phyloP scores from a whole-genome alignment of 2,797 vertebrate species.

The Caiman crocodilus region DNA sequence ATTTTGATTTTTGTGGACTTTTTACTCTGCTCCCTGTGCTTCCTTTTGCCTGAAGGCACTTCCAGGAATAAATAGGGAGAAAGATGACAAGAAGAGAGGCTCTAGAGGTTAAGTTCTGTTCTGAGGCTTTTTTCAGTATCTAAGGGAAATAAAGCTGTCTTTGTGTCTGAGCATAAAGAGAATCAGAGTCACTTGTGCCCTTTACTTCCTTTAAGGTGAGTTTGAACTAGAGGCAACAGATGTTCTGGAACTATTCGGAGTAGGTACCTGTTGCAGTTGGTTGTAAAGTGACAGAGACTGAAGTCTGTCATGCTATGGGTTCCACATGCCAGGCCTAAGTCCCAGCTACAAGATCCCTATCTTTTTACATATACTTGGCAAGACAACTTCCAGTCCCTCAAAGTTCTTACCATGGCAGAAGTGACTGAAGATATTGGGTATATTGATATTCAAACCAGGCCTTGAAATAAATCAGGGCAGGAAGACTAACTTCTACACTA shows the following conservation, averaged over 20 bases:
- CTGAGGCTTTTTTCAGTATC: too few relatives aligned
- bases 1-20: neutral
- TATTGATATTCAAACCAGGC: neutral
- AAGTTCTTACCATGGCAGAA: neutral
- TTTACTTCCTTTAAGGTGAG: too few relatives aligned
- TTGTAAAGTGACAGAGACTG: too few relatives aligned
- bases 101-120: too few relatives aligned
- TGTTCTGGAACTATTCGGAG: too few relatives aligned
- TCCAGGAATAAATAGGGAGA: neutral
- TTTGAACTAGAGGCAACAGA: too few relatives aligned
- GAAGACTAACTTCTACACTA: neutral
- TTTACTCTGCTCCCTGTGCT: neutral
- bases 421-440: neutral
- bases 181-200: too few relatives aligned
- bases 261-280: too few relatives aligned
- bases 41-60: neutral
- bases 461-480: neutral
- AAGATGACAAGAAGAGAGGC: neutral
- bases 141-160: too few relatives aligned
- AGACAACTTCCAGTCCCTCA: neutral
- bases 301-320: too few relatives aligned
- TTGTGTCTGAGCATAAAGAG: too few relatives aligned
- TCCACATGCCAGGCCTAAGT: neutral
- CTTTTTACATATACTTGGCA: neutral
- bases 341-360: neutral